Conservation (phyloP, 2,888 invertebrate genomes). For the Polyommatus icarus region DNA sequence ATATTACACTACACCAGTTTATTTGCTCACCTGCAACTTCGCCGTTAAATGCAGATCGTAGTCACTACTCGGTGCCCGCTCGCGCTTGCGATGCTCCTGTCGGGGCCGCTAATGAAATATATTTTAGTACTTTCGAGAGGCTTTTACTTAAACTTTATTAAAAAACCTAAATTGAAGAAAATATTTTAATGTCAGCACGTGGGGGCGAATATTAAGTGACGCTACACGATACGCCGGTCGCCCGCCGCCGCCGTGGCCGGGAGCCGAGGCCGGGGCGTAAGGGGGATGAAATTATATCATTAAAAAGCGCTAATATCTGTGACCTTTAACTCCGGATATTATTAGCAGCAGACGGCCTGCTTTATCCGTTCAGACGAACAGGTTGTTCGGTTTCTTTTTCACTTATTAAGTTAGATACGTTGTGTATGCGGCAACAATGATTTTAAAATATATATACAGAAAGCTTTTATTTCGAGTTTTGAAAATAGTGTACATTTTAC, state of each 20-base stretch:
- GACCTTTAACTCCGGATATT: background rate
- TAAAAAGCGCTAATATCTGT: slow-evolving; percentile 2
- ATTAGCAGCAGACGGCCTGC: background rate
- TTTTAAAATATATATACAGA: background rate
- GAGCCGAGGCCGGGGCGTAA: background rate
- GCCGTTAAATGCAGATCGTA: background rate
- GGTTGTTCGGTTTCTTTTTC: background rate
- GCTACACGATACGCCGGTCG: background rate
- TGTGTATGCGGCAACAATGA: background rate
- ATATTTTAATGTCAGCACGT: background rate
- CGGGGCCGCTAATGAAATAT: background rate
- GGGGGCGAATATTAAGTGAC: background rate
- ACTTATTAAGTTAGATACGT: background rate
- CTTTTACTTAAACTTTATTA: background rate
- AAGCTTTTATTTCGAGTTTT: no score
- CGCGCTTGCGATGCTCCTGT: background rate
- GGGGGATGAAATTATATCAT: background rate
- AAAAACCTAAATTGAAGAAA: background rate
- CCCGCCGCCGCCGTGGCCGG: no score
- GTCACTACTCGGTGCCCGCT: background rate
- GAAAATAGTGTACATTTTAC: background rate
- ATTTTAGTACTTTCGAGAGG: background rate
- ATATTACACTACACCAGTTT: slow-evolving; percentile 7
- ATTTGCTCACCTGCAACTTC: background rate
- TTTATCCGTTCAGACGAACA: background rate